Evolutionary conservation across 2,888 invertebrate genomes (phyloP).

Genomic region (Xestoiulus laeticollis): DNA sequence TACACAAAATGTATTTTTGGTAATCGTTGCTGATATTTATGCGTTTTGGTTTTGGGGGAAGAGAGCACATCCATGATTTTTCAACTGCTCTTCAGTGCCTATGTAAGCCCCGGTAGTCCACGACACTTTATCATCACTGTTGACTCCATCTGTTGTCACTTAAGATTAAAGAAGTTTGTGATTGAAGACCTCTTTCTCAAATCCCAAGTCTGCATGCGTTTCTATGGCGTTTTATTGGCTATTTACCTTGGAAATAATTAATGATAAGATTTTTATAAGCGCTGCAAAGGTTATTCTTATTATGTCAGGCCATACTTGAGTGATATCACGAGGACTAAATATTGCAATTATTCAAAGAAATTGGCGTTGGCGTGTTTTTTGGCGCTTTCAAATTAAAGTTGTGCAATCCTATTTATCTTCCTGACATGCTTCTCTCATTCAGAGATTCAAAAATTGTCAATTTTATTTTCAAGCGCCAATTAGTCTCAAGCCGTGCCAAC

Average conservation of each 20-base stretch:
- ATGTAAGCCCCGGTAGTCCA: not conserved
- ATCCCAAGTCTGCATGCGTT: too few relatives aligned
- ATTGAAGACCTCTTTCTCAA: too few relatives aligned
- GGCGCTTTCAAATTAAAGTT: too few relatives aligned
- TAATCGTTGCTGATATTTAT: not conserved
- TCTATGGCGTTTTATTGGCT: not conserved
- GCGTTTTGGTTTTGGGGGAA: not conserved
- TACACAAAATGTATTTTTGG: not conserved
- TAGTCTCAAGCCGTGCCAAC: too few relatives aligned
- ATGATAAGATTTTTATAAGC: not conserved
- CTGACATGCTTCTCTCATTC: not conserved
- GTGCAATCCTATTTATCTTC: not conserved
- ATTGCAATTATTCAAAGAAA: not conserved
- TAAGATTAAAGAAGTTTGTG: not conserved
- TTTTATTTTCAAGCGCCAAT: too few relatives aligned
- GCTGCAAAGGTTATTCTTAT: not conserved
- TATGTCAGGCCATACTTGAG: not conserved
- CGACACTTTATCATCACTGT: not conserved
- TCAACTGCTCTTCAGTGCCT: not conserved
- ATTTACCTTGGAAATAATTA: constrained; percentile 3
- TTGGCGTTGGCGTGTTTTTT: too few relatives aligned
- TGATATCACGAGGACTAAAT: not conserved
- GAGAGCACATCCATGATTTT: not conserved
- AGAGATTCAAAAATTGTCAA: too few relatives aligned
- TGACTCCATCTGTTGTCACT: not conserved